Base-by-base conservation (phyloP, 1,140 invertebrate species). In the Hypsibius dujardini region DNA sequence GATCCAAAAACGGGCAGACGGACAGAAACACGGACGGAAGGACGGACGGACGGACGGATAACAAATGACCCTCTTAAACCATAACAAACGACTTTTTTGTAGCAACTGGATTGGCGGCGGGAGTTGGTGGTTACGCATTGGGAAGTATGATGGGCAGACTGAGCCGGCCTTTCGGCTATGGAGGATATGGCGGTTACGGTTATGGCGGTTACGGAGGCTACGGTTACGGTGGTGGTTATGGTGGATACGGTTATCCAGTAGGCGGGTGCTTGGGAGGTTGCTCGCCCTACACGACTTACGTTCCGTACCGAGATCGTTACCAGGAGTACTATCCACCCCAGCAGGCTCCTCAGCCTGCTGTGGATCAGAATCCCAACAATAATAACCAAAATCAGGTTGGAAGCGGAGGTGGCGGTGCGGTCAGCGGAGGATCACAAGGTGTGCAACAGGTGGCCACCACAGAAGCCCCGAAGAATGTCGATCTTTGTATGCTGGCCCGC, bases 401-500 rank as follows among this genome's bases (percentile, higher is more conserved):
- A 15, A 56, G n/a, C n/a, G 50, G 7, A n/a, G n/a, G n/a, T 56
- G 50, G 7, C 50, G 50, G 50, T 56, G 7, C 50, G 50, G 50
- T n/a, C 50, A 56, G 7, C 7, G 50, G 7, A 56, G n/a, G 28
- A 28, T 28, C 28, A 28, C 28, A 28, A 28, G 28, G 28, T 28
- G 28, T 28, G 28, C 28, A 28, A 28, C 28, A 28, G 28, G 28
- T 28, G 28, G 28, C 62, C 12, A 42, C 12, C 12, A 45, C 62
- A 7, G 12, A 12, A 15, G 62, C 62, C 7, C 62, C 62, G 12
- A 67, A 67, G 42, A 67, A 42, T 42, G 62, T 67, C 62, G 62
- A 67, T 45, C 62, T 67, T 12, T 67, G 62, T 42, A 67, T 67
- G 62, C 42, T 67, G 62, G 62, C 62, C 42, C 62, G 62, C 3